Conservation (phyloP, 1,140 invertebrate genomes). For the Rhopalosiphum maidis region DNA sequence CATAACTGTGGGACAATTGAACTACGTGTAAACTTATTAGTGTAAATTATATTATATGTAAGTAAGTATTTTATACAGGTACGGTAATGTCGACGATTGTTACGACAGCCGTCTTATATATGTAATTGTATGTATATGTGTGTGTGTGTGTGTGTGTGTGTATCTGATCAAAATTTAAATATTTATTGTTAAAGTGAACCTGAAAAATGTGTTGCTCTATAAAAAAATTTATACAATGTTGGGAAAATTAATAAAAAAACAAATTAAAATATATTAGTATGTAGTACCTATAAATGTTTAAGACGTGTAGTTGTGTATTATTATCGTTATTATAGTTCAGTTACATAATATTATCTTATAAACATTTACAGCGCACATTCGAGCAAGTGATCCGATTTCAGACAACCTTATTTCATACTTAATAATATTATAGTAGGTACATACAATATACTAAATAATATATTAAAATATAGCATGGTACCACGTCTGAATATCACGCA, state of each 20-base stretch:
- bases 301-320: too few species aligned
- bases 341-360: too few species aligned
- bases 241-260: not conserved
- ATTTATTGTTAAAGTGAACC: not conserved
- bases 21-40: not conserved
- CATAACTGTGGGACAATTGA: not conserved
- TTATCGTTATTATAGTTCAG: too few species aligned
- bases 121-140: too few species aligned
- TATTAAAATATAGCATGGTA: not conserved
- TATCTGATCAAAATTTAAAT: not conserved
- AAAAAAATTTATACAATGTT: not conserved
- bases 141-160: too few species aligned
- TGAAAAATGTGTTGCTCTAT: not conserved
- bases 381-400: not conserved
- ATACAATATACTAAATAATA: not conserved
- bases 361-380: too few species aligned
- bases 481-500: not conserved
- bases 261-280: too few species aligned
- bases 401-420: too few species aligned
- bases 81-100: not conserved
- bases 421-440: not conserved
- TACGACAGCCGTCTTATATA: not conserved
- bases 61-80: not conserved
- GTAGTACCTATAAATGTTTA: too few species aligned
- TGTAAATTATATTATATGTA: not conserved